A percentile compares a stretch with the other conserved stretches of the same genome.
These are phyloP conservation scores for Sebastes baramenuke DNA, from an alignment of 2,797 vertebrate species.

Conservation along the genomic window DNA sequence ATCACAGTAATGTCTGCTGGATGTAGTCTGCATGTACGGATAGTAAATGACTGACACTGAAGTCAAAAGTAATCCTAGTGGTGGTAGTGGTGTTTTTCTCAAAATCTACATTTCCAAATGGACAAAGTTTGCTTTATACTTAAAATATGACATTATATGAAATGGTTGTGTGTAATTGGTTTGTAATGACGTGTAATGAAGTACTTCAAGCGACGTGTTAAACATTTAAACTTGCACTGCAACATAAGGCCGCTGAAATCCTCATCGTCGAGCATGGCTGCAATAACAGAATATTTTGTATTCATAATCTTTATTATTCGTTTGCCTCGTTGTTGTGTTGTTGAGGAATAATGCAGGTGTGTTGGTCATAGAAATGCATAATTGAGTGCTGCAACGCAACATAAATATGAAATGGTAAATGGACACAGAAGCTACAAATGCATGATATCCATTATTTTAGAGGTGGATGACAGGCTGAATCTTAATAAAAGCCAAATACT, in stretches of 20 bases:
- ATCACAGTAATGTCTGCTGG: no score
- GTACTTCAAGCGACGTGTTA: neutral
- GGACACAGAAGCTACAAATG: conserved; percentile 12
- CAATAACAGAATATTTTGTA: neutral
- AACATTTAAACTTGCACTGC: neutral
- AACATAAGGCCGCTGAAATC: neutral
- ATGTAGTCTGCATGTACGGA: no score
- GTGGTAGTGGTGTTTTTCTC: no score
- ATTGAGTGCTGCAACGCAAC: neutral
- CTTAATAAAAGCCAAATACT: conserved; percentile 39
- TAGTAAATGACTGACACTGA: no score
- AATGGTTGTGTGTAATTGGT: no score
- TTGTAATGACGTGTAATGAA: neutral
- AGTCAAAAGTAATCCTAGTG: no score
- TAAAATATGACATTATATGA: no score
- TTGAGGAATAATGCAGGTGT: neutral
- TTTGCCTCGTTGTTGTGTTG: neutral
- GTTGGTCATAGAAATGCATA: neutral
- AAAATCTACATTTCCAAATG: no score
- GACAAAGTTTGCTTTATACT: no score
- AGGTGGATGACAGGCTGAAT: conserved; percentile 7
- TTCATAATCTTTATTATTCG: neutral
- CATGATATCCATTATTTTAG: conserved; percentile 2
- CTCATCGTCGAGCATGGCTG: neutral
- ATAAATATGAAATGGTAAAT: conserved; percentile 8